Conservation (phyloP, 1,140 invertebrate genomes). For the Brevipalpus yothersi region DNA sequence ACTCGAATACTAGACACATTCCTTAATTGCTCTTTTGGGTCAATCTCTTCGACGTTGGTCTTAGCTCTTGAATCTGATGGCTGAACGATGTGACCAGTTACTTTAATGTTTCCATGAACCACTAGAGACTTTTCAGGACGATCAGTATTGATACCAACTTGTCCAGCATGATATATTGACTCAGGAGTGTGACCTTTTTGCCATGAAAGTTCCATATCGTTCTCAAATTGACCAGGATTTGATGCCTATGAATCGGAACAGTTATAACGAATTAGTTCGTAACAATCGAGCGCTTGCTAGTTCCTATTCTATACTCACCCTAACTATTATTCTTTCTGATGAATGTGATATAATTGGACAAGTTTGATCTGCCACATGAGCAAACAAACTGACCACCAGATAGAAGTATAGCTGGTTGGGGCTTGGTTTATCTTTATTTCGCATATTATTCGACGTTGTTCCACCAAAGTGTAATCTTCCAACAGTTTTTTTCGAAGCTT, state of each 20-base stretch:
- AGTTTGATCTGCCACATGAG: constrained; percentile 49
- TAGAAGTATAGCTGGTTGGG: constrained; percentile 87
- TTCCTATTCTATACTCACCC: constrained; percentile 35
- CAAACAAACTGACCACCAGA: constrained; percentile 70
- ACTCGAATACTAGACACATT: constrained; percentile 76
- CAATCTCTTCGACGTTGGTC: constrained; percentile 61
- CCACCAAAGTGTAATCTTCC: constrained; percentile 90
- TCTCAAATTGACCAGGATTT: constrained; percentile 95
- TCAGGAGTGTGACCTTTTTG: constrained; percentile 66
- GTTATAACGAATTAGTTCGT: background rate
- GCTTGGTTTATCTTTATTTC: constrained; percentile 93
- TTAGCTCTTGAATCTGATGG: constrained; percentile 82
- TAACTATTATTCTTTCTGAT: constrained; percentile 72
- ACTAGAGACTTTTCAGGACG: constrained; percentile 77
- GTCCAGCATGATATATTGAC: constrained; percentile 57
- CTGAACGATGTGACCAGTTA: constrained; percentile 79
- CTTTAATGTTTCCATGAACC: constrained; percentile 55
- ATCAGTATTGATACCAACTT: constrained; percentile 88
- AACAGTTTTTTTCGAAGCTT: constrained; percentile 45
- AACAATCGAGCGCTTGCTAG: background rate
- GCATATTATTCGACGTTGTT: constrained; percentile 95
- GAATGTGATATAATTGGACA: constrained; percentile 58
- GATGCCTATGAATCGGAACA: constrained; percentile 42
- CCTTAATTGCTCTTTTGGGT: constrained; percentile 60
- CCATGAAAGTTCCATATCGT: constrained; percentile 69